Evolutionary conservation across 2,888 invertebrate species (phyloP), one percentile per base, ranked within the genome.

Genomic region (Tholera decimalis): DNA sequence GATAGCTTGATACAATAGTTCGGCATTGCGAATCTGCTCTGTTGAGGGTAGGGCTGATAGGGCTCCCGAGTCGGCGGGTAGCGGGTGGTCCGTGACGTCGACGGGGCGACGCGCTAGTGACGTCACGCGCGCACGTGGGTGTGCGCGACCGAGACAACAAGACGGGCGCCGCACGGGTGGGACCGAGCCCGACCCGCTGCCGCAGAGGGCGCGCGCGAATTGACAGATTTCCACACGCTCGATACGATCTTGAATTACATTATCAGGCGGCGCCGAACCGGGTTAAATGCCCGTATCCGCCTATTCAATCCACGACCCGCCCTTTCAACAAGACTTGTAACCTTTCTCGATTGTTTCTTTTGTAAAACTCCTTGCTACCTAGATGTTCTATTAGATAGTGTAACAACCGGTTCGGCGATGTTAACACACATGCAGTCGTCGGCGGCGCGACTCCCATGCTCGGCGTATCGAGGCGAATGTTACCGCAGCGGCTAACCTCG

Each of bases 101-200:
- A 77, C 82, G 83, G 86, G 85, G 85, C 85, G 87, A 85, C 84
- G 89, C 79, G 88, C 74, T 82, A 37, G 85, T 92, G 91, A 93
- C 93, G 93, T 93, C 93, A 93, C 89, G 76, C 85, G 91, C 92
- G 91, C 93, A 93, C 93, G 93, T 92, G 93, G 92, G 91, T 83
- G 92, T 87, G 90, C 77, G 89, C 86, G 91, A 92, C 81, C 82
- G 89, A 84, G 93, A 91, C 83, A 80, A 83, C 73, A 79, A 79
- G 73, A 82, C 63, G 43, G 68, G 58, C 77, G 80, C 79, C 81
- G 83, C 62, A 64, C 77, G 76, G 82, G 84, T 83, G 87, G 73
- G 84, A 83, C 83, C 57, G 75, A 77, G 78, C 71, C 80, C 78
- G 69, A 67, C 58, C 80, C 83, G 77, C 72, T 80, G 74, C 83